Conservation (phyloP, 2,888 invertebrate species). For the Cheilosia pagana region DNA sequence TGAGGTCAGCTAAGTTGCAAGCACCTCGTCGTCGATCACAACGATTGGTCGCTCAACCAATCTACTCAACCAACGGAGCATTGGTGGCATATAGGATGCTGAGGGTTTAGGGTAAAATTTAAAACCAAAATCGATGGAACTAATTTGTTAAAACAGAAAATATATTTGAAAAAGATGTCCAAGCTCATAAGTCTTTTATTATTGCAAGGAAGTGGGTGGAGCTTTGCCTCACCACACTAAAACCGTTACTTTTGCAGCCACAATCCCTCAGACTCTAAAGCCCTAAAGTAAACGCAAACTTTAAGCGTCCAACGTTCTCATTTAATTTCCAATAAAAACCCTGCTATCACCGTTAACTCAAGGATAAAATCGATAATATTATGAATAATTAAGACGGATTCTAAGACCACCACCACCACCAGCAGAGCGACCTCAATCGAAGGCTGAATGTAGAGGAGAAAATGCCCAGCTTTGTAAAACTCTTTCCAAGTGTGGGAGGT, state of each 20-base stretch:
- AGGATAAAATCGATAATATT: background rate
- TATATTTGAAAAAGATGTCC: background rate
- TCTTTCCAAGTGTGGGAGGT: background rate
- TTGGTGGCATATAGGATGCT: slow-evolving; percentile 50
- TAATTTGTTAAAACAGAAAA: slow-evolving; percentile 32
- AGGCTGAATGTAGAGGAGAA: background rate
- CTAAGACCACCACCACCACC: background rate
- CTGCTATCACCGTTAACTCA: background rate
- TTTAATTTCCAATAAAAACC: background rate
- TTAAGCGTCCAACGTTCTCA: background rate
- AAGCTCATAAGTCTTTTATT: background rate
- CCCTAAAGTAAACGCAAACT: background rate
- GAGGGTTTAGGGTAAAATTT: slow-evolving; percentile 15
- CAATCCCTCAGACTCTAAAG: background rate
- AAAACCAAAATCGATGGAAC: background rate
- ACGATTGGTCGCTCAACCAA: slow-evolving; percentile 45
- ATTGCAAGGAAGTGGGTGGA: no score
- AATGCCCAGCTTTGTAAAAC: background rate
- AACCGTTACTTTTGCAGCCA: background rate
- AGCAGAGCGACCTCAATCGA: background rate
- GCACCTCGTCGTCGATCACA: slow-evolving; percentile 26
- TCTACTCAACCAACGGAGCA: slow-evolving; percentile 48
- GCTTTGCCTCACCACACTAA: background rate
- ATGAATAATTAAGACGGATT: background rate
- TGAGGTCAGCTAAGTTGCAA: slow-evolving; percentile 40